A percentile compares a stretch with the other conserved stretches of the same genome.
Evolutionary conservation across 2,113 vertebrate species (phyloP).

Genomic region (Hydropotes inermis): DNA sequence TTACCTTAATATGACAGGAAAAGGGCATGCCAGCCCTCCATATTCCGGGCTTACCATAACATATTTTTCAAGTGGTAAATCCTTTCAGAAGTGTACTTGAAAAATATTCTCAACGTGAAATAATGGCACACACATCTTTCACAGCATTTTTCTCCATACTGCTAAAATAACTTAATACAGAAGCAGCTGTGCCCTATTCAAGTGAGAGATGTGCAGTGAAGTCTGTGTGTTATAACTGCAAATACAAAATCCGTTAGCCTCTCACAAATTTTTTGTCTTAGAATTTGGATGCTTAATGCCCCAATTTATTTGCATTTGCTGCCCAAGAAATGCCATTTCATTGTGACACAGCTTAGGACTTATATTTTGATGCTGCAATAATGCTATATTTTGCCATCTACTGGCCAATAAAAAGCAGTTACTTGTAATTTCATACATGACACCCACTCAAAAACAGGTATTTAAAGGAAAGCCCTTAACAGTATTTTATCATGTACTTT

Average conservation of each 20-base stretch:
- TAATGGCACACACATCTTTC: not conserved
- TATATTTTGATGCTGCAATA: not conserved
- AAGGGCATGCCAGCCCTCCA: not conserved
- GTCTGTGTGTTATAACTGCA: not conserved
- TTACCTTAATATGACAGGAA: not conserved
- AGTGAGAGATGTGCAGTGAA: not conserved
- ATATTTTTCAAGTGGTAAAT: conserved; percentile 17
- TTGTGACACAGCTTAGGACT: not conserved
- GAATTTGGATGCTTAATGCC: not conserved
- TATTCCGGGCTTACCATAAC: not conserved
- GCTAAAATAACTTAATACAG: not conserved
- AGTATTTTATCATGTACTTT: not conserved
- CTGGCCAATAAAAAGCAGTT: not conserved
- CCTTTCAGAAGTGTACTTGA: conserved; percentile 1
- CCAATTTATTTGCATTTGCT: not conserved
- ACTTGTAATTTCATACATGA: not conserved
- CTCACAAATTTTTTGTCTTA: conserved; percentile 24
- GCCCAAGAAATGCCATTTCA: not conserved
- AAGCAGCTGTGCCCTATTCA: not conserved
- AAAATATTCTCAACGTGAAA: conserved; percentile 26
- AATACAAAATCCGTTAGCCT: not conserved
- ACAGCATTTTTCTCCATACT: not conserved
- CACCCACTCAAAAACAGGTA: not conserved
- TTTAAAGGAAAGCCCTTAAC: not conserved
- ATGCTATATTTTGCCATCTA: not conserved